A percentile compares a stretch with the other conserved stretches of the same genome.
Conservation (phyloP, 2,888 invertebrate species). For the Odontomyia ornata region DNA sequence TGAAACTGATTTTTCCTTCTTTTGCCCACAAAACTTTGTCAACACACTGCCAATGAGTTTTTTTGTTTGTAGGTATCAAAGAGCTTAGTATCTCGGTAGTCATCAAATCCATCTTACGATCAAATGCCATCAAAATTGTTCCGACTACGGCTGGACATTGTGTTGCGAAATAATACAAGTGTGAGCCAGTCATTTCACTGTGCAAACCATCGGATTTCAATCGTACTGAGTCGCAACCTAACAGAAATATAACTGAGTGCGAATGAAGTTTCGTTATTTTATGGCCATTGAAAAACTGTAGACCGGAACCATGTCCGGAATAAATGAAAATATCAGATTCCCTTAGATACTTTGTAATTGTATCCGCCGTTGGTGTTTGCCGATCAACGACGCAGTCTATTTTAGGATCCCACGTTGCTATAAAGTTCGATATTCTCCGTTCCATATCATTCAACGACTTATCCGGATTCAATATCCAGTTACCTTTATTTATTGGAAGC, state of each 20-base stretch:
- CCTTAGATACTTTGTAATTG: background rate
- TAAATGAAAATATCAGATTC: constrained; percentile 69
- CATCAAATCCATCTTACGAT: constrained; percentile 65
- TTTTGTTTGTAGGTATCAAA: constrained; percentile 62
- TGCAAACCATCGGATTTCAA: constrained; percentile 63
- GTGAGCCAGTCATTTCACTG: constrained; percentile 64
- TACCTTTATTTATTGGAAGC: constrained; percentile 55
- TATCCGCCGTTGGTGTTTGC: constrained; percentile 65
- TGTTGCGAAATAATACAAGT: constrained; percentile 65
- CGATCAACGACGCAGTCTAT: constrained; percentile 64
- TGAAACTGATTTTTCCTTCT: constrained; percentile 56
- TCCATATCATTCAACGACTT: constrained; percentile 65
- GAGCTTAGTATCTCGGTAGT: constrained; percentile 65
- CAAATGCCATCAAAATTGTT: constrained; percentile 66
- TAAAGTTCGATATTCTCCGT: constrained; percentile 64
- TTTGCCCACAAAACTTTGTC: constrained; percentile 64
- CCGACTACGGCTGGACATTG: constrained; percentile 66
- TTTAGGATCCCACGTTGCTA: constrained; percentile 65
- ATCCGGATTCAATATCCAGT: constrained; percentile 61
- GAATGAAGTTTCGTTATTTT: constrained; percentile 68
- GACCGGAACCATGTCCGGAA: constrained; percentile 75
- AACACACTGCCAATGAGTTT: constrained; percentile 64
- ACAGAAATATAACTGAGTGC: constrained; percentile 70
- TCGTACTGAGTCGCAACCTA: constrained; percentile 71
- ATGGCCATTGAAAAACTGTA: constrained; percentile 68